These are phyloP conservation scores for Pomatorhinus ruficollis DNA, from an alignment of 2,113 vertebrate genomes.

Conservation along the genomic window DNA sequence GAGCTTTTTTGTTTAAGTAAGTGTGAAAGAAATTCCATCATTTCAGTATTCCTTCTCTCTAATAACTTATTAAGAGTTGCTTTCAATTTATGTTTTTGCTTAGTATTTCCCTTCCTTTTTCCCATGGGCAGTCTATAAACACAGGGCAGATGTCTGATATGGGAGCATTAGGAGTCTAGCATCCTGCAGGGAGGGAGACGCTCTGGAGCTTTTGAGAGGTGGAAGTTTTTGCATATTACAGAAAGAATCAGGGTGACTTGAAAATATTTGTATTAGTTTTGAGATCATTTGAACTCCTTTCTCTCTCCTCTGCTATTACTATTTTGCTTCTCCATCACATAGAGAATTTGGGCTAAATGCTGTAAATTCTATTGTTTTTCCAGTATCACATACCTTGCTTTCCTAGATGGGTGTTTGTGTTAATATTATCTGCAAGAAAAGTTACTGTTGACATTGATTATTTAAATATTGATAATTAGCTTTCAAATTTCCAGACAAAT, in stretches of 20 bases:
- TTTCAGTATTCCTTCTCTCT: neutral
- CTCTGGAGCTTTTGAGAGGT: neutral
- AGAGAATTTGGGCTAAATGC: neutral
- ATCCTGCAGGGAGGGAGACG: neutral
- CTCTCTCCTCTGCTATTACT: neutral
- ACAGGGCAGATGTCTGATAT: neutral
- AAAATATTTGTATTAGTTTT: neutral
- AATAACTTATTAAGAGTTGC: neutral
- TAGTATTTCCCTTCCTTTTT: neutral
- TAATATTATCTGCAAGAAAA: neutral
- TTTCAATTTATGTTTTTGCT: neutral
- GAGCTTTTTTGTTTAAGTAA: constrained; percentile 30
- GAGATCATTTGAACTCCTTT: neutral
- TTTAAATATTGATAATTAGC: neutral
- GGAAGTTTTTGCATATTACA: neutral
- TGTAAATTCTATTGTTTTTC: neutral
- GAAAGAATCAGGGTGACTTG: neutral
- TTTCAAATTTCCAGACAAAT: neutral
- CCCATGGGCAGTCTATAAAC: neutral
- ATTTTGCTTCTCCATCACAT: neutral
- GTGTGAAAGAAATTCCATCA: neutral
- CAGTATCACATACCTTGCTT: neutral
- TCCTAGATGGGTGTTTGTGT: neutral
- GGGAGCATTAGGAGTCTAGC: neutral
- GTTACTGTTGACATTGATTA: neutral